Evolutionary conservation across 2,113 vertebrate genomes (phyloP).

Genomic region (Apodemus sylvaticus): DNA sequence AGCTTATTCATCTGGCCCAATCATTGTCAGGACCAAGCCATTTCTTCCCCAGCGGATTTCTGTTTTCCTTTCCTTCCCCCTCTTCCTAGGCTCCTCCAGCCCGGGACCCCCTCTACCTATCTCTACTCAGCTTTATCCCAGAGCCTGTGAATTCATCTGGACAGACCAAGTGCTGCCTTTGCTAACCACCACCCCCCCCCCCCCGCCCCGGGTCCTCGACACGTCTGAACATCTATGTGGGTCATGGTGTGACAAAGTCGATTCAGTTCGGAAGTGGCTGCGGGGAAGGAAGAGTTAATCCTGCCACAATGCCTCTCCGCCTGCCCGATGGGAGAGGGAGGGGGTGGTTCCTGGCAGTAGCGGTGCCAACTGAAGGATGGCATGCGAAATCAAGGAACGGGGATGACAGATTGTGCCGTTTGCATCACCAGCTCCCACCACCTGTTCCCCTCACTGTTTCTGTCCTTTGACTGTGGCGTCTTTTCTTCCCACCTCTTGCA

Average conservation of each 20-base stretch:
- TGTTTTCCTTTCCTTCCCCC: background rate
- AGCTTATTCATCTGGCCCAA: background rate
- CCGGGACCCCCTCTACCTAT: background rate
- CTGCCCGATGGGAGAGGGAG: slow-evolving; percentile 58
- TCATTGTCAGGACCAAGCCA: background rate
- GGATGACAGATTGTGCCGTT: slow-evolving; percentile 56
- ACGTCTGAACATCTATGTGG: background rate
- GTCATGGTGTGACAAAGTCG: fast-evolving
- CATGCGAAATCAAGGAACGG: slow-evolving; percentile 47
- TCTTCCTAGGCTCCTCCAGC: background rate
- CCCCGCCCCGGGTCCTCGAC: background rate
- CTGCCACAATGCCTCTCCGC: background rate
- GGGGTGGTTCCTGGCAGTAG: slow-evolving; percentile 60
- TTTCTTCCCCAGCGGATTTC: background rate
- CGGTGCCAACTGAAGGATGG: slow-evolving; percentile 74
- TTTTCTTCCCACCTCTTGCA: background rate
- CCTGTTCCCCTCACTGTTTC: background rate
- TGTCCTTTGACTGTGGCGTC: background rate
- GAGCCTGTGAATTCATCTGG: background rate
- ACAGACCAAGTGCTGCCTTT: background rate
- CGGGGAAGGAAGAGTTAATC: slow-evolving; percentile 41
- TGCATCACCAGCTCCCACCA: background rate
- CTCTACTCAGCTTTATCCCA: background rate
- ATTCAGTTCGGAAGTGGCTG: background rate
- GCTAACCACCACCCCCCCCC: background rate